phyloP scores from a whole-genome alignment of 1,140 invertebrate species.

The Calliopsis andreniformis region DNA sequence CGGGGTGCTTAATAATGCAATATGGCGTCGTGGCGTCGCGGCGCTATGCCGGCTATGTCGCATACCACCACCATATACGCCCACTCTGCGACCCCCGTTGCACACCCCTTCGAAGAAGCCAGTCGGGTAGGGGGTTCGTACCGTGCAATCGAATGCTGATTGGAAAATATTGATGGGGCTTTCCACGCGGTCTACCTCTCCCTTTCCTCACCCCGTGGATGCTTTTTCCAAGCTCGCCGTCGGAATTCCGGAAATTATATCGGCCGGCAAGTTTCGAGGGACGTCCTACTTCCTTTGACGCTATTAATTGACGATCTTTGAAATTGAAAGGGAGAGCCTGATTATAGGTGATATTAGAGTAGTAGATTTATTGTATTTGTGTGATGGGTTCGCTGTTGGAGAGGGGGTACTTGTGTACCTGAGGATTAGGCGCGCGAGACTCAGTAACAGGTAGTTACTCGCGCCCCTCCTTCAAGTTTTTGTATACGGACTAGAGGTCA shows the following conservation, averaged over 20 bases:
- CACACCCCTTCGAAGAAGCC: slow-evolving; percentile 21
- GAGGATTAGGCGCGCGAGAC: no score
- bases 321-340: neutral
- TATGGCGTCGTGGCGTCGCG: slow-evolving; percentile 77
- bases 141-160: slow-evolving; percentile 78
- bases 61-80: slow-evolving; percentile 77
- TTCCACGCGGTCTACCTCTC: slow-evolving; percentile 22
- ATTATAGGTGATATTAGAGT: no score
- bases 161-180: slow-evolving; percentile 78
- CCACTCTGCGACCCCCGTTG: slow-evolving; percentile 61
- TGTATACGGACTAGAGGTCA: no score
- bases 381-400: no score
- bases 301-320: slow-evolving; percentile 40
- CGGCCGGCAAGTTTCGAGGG: slow-evolving; percentile 25
- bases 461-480: no score
- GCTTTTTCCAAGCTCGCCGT: slow-evolving; percentile 54
- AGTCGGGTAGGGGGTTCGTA: slow-evolving; percentile 14
- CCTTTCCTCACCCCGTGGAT: slow-evolving; percentile 13
- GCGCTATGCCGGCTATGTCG: slow-evolving; percentile 78
- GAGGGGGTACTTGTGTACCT: no score
- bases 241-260: slow-evolving; percentile 60
- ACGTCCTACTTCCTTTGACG: neutral
- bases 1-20: slow-evolving; percentile 80
- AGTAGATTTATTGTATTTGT: no score
- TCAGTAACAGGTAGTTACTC: no score